Base-by-base conservation (phyloP, 2,797 vertebrate genomes). In the Sebastes goodei region DNA sequence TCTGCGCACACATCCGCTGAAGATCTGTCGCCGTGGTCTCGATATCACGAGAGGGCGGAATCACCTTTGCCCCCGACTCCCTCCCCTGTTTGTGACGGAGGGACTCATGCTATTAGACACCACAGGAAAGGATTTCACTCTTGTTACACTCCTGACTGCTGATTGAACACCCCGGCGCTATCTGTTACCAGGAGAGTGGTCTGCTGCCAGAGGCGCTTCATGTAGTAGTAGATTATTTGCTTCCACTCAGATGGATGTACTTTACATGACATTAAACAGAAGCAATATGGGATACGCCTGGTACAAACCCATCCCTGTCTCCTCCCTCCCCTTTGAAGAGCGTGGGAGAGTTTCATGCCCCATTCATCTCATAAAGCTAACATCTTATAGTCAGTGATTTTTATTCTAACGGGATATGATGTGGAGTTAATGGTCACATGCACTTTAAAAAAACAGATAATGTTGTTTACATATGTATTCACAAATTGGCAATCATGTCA, bases 231-330 rank as follows among this genome's bases (percentile, higher is more conserved):
- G 91, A 93, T 91, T 92, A 92, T 94, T 92, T 91, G 83, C 90
- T 81, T 86, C 74, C 86, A 85, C 86, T 85, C 83, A 80, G 87
- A 92, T 86, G 85, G 88, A 88, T 84, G 86, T 86, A 88, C 86
- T 92, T 92, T 92, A 91, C 92, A 93, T 94, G 89, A 87, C 89
- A 94, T 93, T 94, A 91, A 93, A 93, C 85, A 89, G 83, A 85
- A 80, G 83, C 80, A 90, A 81, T 85, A 84, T 71, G 80, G 67
- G 75, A 88, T 72, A 33, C 59, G 84, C 68, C 72, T 68, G 46
- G 14, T 78, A 66, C 53, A 53, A 80, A 35, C 59, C 76, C 65
- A 33, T 30, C 55, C 32, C 32, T 12, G 0, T 46, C 17, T 30
- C 33, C 27, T 25, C 33, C 75, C 60, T 23, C 62, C 55, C 12